Base-by-base conservation (phyloP, 1,140 invertebrate genomes). In the Lasaia peninsularis region DNA sequence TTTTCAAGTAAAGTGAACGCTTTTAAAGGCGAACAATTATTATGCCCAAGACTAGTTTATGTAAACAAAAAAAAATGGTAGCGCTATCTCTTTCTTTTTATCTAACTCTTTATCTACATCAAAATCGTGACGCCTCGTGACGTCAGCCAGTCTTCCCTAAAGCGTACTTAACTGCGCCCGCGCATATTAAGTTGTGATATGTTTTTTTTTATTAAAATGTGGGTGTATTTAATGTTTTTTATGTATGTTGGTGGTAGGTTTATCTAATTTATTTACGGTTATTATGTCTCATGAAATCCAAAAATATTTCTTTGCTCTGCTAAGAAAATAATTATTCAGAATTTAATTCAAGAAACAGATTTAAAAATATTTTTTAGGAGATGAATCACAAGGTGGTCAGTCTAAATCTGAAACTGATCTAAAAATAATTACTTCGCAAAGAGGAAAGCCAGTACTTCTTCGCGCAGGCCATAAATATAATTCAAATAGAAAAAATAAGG, bases 341-440 rank as follows among this genome's bases (percentile, higher is more conserved):
- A 48, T 48, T 20, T 48, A 16, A 20, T 48, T 48, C 16, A 48
- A 48, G 6, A 48, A 48, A 48, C 40, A 2, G 40, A 5, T 48
- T 48, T 48, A 11, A 48, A 48, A 18, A 48, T 21, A 48, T 49
- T 49, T 49, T 49, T 49, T 49, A 49, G 6, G 21, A 49, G 5
- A 18, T 49, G 44, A 21, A 49, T 49, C 44, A 49, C 44, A 49
- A 21, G 16, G 14, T 21, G 48, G 16, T 48, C 14, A n/a, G 18
- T 48, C 16, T 18, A 20, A 49, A 18, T 49, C 48, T 49, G 48
- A 10, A 49, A 49, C 48, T 21, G 20, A 18, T 49, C 48, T 49
- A 18, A 0, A 49, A 3, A 49, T 18, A 49, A 49, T 49, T 49
- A 49, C 20, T 49, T 49, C 48, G 10, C 48, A 49, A 49, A 49